Conservation (phyloP, 2,113 vertebrate genomes). For the Circaetus cinerascens region DNA sequence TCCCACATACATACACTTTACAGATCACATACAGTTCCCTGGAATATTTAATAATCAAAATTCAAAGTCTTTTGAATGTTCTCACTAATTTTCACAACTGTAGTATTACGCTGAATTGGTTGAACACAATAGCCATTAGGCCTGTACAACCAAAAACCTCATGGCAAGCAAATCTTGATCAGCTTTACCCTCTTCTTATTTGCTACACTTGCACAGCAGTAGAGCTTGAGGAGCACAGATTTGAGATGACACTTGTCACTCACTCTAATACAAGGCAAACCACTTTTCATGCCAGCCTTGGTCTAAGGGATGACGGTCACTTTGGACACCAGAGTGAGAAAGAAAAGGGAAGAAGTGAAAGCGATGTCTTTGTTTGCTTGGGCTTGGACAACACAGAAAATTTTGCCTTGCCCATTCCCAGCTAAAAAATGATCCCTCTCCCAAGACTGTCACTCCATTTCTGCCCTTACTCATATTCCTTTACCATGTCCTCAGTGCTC, state of each 20-base stretch:
- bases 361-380: not conserved
- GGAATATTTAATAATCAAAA: not conserved
- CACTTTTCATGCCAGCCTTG: not conserved
- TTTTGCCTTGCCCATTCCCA: not conserved
- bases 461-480: not conserved
- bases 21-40: not conserved
- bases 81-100: not conserved
- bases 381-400: not conserved
- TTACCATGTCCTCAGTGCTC: not conserved
- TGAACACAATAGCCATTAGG: not conserved
- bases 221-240: not conserved
- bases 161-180: not conserved
- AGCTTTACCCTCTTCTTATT: not conserved
- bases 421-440: not conserved
- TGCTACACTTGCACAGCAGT: not conserved
- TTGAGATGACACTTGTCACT: not conserved
- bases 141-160: not conserved
- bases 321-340: not conserved
- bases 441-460: not conserved
- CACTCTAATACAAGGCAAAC: not conserved
- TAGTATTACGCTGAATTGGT: not conserved
- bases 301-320: rapidly evolving
- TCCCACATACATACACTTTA: not conserved
- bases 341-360: not conserved
- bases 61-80: not conserved